Percentiles rank a stretch among this genome's conserved stretches.
Evolutionary conservation across 2,113 vertebrate species (phyloP).

Genomic region (Pycnonotus jocosus): DNA sequence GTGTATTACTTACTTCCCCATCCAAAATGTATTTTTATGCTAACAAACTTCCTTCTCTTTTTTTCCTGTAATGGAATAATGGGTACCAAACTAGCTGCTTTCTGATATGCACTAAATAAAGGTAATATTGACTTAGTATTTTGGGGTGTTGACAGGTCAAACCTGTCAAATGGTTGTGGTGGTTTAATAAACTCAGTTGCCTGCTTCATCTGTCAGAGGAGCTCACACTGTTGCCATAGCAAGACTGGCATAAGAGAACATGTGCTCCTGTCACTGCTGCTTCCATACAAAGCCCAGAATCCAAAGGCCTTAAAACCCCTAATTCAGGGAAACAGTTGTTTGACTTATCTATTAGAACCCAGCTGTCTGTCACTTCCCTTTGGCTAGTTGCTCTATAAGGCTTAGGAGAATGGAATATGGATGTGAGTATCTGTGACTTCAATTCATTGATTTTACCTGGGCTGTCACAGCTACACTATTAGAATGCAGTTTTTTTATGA

Average conservation of each 20-base stretch:
- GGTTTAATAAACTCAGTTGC: neutral
- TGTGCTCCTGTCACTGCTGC: neutral
- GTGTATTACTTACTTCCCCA: neutral
- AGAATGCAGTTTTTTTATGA: neutral
- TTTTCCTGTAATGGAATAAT: neutral
- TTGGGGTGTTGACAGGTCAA: neutral
- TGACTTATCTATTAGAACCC: neutral
- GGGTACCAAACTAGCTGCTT: neutral
- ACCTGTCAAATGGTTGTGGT: neutral
- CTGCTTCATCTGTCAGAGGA: neutral
- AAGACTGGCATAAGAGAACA: neutral
- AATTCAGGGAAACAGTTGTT: neutral
- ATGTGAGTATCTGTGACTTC: neutral
- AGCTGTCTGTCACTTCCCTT: neutral
- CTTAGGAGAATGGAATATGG: neutral
- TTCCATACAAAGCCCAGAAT: neutral
- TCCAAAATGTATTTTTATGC: neutral
- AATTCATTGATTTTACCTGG: neutral
- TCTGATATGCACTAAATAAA: neutral
- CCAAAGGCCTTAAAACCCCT: neutral
- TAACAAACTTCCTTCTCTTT: neutral
- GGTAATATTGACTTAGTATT: neutral
- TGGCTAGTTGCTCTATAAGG: neutral
- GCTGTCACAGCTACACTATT: neutral
- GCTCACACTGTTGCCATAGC: neutral